These are phyloP conservation scores for Cryptocheilus praepositus DNA, from an alignment of 2,888 invertebrate species.

Conservation along the genomic window DNA sequence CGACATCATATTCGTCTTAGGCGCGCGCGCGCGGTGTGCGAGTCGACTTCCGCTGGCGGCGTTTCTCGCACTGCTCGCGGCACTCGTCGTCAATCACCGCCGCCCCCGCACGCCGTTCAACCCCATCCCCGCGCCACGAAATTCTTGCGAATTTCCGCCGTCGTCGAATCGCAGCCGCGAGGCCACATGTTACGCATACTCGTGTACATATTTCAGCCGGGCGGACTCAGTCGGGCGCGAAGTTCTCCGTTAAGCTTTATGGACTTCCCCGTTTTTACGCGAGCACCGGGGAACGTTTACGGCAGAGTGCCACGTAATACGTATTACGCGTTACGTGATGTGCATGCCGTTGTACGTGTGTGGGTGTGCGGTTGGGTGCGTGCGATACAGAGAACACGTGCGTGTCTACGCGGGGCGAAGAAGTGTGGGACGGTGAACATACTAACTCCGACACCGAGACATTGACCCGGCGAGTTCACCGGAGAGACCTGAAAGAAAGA, in stretches of 20 bases:
- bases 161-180: conserved; percentile 7
- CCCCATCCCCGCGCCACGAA: too few relatives aligned
- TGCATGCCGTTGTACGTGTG: background rate
- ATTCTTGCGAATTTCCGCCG: conserved; percentile 3
- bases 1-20: too few relatives aligned
- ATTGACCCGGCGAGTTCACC: conserved; percentile 40
- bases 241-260: conserved; percentile 17
- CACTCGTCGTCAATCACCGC: too few relatives aligned
- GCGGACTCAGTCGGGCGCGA: background rate
- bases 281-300: conserved; percentile 16
- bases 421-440: background rate
- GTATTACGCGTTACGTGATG: background rate
- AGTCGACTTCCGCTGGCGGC: too few relatives aligned
- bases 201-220: background rate
- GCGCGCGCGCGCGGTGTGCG: too few relatives aligned
- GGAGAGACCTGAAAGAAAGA: conserved; percentile 47
- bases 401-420: conserved; percentile 11
- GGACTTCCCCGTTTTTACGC: conserved; percentile 29
- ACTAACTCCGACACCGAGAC: conserved; percentile 32
- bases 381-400: background rate
- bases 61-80: too few relatives aligned
- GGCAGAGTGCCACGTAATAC: conserved; percentile 19
- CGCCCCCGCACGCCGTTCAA: too few relatives aligned
- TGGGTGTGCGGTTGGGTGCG: conserved; percentile 18
- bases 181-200: conserved; percentile 4